Evolutionary conservation across 2,113 vertebrate genomes (phyloP).

Genomic region (Glareola pratincola): DNA sequence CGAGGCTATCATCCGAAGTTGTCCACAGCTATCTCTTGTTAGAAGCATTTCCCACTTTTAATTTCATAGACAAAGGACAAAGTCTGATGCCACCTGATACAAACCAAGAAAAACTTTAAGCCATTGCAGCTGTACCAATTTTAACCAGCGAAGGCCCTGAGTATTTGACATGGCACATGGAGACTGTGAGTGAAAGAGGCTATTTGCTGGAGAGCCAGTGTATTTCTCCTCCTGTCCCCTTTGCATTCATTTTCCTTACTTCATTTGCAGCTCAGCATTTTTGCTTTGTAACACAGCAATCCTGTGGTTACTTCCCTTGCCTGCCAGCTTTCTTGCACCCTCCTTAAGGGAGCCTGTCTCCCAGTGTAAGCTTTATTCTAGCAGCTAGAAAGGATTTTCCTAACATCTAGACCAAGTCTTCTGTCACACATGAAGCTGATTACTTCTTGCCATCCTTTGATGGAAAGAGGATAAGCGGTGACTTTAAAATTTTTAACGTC

Average conservation of each 20-base stretch:
- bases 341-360: not conserved
- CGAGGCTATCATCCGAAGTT: rapidly evolving
- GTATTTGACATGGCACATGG: not conserved
- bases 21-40: not conserved
- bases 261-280: not conserved
- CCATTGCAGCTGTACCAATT: not conserved
- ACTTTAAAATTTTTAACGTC: slow-evolving; percentile 33
- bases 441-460: slow-evolving; percentile 15
- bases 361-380: not conserved
- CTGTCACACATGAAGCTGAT: slow-evolving; percentile 22
- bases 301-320: not conserved
- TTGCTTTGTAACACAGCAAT: not conserved
- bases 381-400: not conserved
- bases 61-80: not conserved
- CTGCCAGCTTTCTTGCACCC: not conserved
- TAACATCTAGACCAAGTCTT: not conserved
- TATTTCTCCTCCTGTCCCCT: not conserved
- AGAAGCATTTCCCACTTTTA: not conserved
- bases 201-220: not conserved
- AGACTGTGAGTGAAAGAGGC: not conserved
- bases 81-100: not conserved
- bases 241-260: not conserved
- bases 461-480: slow-evolving; percentile 8
- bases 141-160: not conserved
- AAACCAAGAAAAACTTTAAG: not conserved